These are phyloP conservation scores for Nyleta sp. DNA, from an alignment of 2,888 invertebrate species.

Conservation along the genomic window DNA sequence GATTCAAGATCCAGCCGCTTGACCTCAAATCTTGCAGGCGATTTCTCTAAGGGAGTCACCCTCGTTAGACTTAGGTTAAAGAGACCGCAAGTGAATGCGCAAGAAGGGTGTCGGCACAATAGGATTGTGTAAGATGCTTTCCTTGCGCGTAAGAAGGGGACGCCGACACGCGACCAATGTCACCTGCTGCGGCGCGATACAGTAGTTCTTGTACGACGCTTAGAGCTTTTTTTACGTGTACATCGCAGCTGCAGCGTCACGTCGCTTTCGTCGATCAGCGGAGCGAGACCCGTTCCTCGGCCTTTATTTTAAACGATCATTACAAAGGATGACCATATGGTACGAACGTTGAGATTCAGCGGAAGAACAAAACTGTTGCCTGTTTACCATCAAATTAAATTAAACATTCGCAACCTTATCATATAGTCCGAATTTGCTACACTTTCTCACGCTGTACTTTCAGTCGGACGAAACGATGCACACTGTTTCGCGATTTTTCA, in stretches of 20 bases:
- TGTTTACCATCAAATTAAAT: conserved; percentile 29
- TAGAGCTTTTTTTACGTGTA: conserved; percentile 73
- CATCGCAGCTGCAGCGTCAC: conserved; percentile 75
- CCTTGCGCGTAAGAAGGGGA: conserved; percentile 74
- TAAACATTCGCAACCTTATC: conserved; percentile 8
- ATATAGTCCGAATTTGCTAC: not conserved
- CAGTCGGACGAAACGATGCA: no score
- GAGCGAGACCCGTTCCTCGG: conserved; percentile 69
- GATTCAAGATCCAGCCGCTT: conserved; percentile 42
- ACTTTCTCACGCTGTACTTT: conserved; percentile 46
- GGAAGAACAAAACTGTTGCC: conserved; percentile 56
- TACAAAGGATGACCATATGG: conserved; percentile 73
- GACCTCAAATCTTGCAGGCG: conserved; percentile 66
- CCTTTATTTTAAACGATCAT: conserved; percentile 70
- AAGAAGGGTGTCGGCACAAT: conserved; percentile 74
- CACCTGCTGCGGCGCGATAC: conserved; percentile 77
- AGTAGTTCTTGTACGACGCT: conserved; percentile 67
- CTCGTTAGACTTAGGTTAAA: conserved; percentile 72
- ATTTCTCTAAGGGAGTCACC: conserved; percentile 62
- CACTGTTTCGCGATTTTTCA: no score
- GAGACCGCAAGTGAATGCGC: conserved; percentile 73
- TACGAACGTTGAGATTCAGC: conserved; percentile 77
- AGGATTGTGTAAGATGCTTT: conserved; percentile 79
- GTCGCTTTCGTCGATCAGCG: conserved; percentile 73
- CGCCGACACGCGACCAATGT: conserved; percentile 82